Percentiles rank a stretch among this genome's conserved stretches.
Evolutionary conservation across 1,140 invertebrate species (phyloP).

Genomic region (Drosophila melanica): DNA sequence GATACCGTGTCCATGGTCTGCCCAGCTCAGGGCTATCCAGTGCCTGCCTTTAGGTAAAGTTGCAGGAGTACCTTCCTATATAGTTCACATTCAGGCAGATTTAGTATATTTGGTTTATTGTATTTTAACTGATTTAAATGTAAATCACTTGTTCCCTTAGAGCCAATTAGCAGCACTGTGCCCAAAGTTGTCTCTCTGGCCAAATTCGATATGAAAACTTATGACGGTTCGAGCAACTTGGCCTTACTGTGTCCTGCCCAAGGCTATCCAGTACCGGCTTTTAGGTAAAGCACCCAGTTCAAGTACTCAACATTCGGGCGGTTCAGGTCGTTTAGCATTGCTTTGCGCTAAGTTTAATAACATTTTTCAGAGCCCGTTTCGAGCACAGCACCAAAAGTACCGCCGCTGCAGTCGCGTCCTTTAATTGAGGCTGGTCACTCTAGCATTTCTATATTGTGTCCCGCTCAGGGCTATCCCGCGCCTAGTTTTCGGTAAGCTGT

Average conservation of each 20-base stretch:
- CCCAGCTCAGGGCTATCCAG: constrained; percentile 90
- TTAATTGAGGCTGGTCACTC: constrained; percentile 49
- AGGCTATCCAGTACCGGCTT: constrained; percentile 88
- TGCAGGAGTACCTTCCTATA: background rate
- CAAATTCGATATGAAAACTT: constrained; percentile 85
- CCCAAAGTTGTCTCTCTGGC: constrained; percentile 84
- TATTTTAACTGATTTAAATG: background rate
- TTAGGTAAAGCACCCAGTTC: constrained; percentile 85
- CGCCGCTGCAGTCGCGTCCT: constrained; percentile 76
- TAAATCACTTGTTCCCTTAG: constrained; percentile 81
- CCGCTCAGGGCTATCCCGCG: constrained; percentile 88
- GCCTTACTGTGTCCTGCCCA: constrained; percentile 89
- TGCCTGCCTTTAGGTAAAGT: constrained; percentile 87
- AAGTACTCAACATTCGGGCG: constrained; percentile 34
- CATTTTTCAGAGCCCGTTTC: constrained; percentile 88
- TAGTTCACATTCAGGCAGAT: constrained; percentile 33
- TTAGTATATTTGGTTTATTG: background rate
- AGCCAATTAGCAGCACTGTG: constrained; percentile 88
- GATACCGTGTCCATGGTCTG: constrained; percentile 86
- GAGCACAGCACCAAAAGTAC: constrained; percentile 85
- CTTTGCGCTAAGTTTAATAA: background rate
- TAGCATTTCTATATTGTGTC: constrained; percentile 86
- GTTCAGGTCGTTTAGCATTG: background rate
- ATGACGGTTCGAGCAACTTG: constrained; percentile 77
- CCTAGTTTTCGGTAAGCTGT: constrained; percentile 86